These are phyloP conservation scores for Lagenorhynchus albirostris DNA, from an alignment of 2,113 vertebrate genomes.

Conservation along the genomic window DNA sequence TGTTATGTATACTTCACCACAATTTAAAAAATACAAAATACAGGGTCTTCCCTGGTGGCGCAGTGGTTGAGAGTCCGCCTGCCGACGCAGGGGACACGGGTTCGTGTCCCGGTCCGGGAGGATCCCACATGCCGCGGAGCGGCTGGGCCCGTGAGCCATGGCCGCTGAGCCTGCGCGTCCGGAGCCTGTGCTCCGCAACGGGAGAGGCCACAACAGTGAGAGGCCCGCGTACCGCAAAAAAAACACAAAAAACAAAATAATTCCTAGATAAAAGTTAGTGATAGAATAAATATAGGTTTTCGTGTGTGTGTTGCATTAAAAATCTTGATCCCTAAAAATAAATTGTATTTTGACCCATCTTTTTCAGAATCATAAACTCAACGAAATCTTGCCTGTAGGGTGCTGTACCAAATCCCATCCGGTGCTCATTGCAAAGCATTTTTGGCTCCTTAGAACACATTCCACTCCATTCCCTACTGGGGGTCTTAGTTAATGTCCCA, in stretches of 20 bases:
- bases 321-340: background rate
- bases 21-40: background rate
- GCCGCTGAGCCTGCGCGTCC: too few relatives aligned
- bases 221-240: too few relatives aligned
- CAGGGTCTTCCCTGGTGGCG: background rate
- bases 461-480: conserved; percentile 14
- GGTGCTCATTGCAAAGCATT: background rate
- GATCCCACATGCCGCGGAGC: too few relatives aligned
- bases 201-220: too few relatives aligned
- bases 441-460: conserved; percentile 2
- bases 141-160: too few relatives aligned
- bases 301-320: background rate
- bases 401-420: background rate
- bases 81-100: too few relatives aligned
- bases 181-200: too few relatives aligned
- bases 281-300: background rate
- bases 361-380: conserved; percentile 17
- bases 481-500: conserved; percentile 37
- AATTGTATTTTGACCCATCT: background rate
- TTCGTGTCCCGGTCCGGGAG: too few relatives aligned
- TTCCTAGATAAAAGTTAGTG: background rate
- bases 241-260: background rate
- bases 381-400: background rate
- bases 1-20: background rate
- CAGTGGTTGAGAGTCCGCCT: too few relatives aligned